Conservation (phyloP, 1,140 invertebrate species). For the Bombus breviceps region DNA sequence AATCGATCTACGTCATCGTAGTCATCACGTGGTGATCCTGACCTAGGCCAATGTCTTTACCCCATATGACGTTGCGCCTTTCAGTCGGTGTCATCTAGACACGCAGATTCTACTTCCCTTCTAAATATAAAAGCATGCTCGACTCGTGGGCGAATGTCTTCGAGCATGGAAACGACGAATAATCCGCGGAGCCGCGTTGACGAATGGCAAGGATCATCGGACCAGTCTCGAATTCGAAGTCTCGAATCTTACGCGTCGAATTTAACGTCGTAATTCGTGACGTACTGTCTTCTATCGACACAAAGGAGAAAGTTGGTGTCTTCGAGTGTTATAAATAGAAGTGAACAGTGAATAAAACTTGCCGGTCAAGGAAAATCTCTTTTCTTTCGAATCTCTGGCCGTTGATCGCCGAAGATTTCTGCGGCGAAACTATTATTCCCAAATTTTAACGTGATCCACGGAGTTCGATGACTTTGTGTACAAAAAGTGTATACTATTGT, state of each 20-base stretch:
- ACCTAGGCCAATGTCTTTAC: conserved; percentile 46
- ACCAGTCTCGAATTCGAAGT: neutral
- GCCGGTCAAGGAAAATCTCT: neutral
- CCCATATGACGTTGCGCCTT: conserved; percentile 37
- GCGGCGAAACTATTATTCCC: neutral
- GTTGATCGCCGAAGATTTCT: too few relatives aligned
- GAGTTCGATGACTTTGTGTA: neutral
- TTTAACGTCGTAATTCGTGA: conserved; percentile 9
- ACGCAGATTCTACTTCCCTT: neutral
- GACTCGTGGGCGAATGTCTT: neutral
- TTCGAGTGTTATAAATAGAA: conserved; percentile 32
- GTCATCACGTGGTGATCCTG: conserved; percentile 40
- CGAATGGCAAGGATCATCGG: neutral
- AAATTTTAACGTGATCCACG: neutral
- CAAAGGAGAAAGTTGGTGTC: conserved; percentile 7
- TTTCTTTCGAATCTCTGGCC: neutral
- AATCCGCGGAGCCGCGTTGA: neutral
- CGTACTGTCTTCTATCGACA: conserved; percentile 6
- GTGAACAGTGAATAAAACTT: conserved; percentile 28
- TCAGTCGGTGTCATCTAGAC: conserved; percentile 34
- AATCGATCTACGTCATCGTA: conserved; percentile 39
- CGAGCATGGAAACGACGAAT: neutral
- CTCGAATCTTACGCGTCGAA: neutral
- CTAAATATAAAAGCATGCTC: conserved; percentile 11
- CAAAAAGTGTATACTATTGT: neutral